phyloP scores from a whole-genome alignment of 2,113 vertebrate species.

The Ciconia boyciana region DNA sequence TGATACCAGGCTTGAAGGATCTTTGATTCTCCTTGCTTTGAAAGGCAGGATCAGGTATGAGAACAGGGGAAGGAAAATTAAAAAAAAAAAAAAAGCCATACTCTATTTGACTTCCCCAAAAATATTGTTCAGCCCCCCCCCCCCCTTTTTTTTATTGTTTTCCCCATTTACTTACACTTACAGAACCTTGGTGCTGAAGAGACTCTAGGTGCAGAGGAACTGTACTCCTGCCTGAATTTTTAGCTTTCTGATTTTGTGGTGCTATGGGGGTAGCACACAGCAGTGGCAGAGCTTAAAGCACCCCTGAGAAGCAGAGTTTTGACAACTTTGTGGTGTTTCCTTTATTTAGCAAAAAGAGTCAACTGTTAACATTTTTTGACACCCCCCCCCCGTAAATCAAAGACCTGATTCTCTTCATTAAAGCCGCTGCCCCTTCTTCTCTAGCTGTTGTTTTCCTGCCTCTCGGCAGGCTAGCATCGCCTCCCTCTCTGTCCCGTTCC shows the following conservation, averaged over 20 bases:
- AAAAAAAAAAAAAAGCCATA: not conserved
- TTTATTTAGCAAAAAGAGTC: not conserved
- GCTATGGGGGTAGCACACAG: rapidly evolving
- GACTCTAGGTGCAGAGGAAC: not conserved
- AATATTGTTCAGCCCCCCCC: not conserved
- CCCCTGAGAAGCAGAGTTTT: too few relatives aligned
- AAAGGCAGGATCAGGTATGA: not conserved
- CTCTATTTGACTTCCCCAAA: too few relatives aligned
- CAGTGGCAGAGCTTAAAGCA: not conserved
- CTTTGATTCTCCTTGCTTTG: not conserved
- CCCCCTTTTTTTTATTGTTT: not conserved
- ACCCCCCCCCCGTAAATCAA: too few relatives aligned
- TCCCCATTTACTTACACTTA: not conserved
- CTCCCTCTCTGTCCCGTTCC: too few relatives aligned
- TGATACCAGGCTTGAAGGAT: too few relatives aligned
- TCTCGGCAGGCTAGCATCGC: rapidly evolving
- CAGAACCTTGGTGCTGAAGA: not conserved
- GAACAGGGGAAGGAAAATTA: not conserved
- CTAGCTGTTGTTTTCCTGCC: not conserved
- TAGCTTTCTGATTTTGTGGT: not conserved
- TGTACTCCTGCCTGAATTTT: too few relatives aligned
- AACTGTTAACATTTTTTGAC: too few relatives aligned
- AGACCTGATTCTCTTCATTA: not conserved
- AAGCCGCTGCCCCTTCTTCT: too few relatives aligned
- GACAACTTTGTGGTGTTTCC: rapidly evolving